Conservation (phyloP, 2,113 vertebrate species). For the Fukomys damarensis region DNA sequence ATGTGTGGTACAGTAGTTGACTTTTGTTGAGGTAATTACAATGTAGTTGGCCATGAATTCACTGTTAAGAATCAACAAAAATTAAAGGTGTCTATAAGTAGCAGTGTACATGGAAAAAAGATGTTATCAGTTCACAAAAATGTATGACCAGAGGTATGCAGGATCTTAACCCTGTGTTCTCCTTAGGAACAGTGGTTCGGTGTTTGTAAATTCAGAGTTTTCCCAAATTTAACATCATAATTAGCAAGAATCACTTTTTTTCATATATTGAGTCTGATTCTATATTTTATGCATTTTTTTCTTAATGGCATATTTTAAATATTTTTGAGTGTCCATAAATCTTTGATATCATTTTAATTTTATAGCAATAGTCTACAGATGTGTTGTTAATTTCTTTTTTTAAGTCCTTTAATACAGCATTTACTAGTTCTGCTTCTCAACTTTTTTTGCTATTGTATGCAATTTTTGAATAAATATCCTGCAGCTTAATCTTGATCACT, state of each 20-base stretch:
- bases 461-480: background rate
- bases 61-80: background rate
- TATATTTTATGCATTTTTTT: background rate
- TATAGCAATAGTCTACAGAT: background rate
- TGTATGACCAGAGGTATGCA: background rate
- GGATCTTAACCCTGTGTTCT: background rate
- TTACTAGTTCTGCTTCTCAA: background rate
- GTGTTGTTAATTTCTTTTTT: conserved; percentile 48
- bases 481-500: background rate
- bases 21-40: background rate
- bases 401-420: background rate
- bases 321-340: background rate
- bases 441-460: background rate
- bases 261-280: background rate
- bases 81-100: background rate
- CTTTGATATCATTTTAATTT: conserved; percentile 17
- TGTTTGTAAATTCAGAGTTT: background rate
- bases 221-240: background rate
- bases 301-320: background rate
- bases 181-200: background rate
- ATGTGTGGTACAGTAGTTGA: background rate
- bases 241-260: background rate
- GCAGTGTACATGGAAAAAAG: background rate
- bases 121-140: background rate
- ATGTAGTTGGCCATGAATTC: background rate